phyloP scores from a whole-genome alignment of 2,113 vertebrate species.

The Platanista minor region DNA sequence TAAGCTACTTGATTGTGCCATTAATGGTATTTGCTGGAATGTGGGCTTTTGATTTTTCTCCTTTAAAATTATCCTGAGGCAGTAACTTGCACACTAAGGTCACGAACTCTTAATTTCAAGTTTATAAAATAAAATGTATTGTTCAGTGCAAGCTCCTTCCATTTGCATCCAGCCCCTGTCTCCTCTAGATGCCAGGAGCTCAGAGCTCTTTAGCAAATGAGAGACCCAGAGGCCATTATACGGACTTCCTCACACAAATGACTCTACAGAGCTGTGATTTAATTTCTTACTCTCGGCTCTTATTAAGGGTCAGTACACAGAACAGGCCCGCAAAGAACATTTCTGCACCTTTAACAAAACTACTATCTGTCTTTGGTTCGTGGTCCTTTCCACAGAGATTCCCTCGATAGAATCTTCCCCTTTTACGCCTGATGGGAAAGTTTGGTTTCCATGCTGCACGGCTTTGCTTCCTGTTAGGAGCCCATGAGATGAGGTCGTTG shows the following conservation, averaged over 20 bases:
- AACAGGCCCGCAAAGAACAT: background rate
- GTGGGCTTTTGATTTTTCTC: background rate
- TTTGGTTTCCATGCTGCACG: background rate
- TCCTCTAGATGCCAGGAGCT: background rate
- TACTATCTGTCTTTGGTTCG: background rate
- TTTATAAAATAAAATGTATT: conserved; percentile 42
- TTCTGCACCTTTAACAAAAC: background rate
- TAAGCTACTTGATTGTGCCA: background rate
- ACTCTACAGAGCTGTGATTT: background rate
- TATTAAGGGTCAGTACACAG: background rate
- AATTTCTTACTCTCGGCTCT: background rate
- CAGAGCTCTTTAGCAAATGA: background rate
- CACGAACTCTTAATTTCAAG: conserved; percentile 29
- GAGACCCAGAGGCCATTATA: background rate
- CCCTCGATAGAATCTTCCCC: background rate
- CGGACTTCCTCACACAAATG: background rate
- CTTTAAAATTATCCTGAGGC: background rate
- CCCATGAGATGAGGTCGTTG: background rate
- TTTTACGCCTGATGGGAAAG: background rate
- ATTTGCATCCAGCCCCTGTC: background rate
- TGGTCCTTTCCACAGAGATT: background rate
- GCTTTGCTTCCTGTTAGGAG: background rate
- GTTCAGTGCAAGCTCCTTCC: background rate
- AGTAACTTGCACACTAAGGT: conserved; percentile 20
- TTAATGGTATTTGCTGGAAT: conserved; percentile 32